Conservation (phyloP, 2,888 invertebrate genomes). For the Orthosia cruda region DNA sequence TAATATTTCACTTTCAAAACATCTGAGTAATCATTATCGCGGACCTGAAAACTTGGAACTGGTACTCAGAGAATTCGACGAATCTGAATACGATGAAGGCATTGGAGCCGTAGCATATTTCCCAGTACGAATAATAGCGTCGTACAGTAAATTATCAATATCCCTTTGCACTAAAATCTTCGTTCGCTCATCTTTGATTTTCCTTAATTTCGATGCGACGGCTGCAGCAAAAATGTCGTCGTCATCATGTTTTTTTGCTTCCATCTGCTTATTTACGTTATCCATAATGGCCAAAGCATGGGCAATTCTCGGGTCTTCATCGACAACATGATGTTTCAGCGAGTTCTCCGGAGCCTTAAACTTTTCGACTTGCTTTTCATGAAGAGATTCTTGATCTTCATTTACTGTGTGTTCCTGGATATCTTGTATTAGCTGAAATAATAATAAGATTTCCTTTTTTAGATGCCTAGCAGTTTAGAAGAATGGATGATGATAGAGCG, state of each 20-base stretch:
- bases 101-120: conserved; percentile 49
- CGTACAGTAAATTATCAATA: conserved; percentile 61
- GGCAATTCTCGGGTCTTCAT: conserved; percentile 61
- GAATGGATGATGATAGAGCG: conserved; percentile 57
- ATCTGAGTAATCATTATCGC: conserved; percentile 51
- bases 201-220: conserved; percentile 60
- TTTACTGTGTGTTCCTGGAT: conserved; percentile 50
- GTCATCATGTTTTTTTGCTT: conserved; percentile 59
- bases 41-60: conserved; percentile 46
- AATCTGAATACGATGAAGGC: conserved; percentile 61
- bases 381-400: conserved; percentile 60
- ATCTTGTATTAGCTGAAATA: conserved; percentile 50
- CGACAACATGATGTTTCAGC: conserved; percentile 54
- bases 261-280: conserved; percentile 63
- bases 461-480: conserved; percentile 49
- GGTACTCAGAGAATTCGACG: conserved; percentile 52
- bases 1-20: conserved; percentile 49
- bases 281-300: conserved; percentile 63
- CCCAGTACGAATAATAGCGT: conserved; percentile 60
- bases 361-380: conserved; percentile 59
- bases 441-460: conserved; percentile 52
- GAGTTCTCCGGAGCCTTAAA: conserved; percentile 65
- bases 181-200: conserved; percentile 63
- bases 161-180: conserved; percentile 64
- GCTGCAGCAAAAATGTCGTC: conserved; percentile 61